Percentiles rank a stretch among this genome's conserved stretches.
phyloP scores from a whole-genome alignment of 2,797 vertebrate species.

The Rhinogobio ventralis region DNA sequence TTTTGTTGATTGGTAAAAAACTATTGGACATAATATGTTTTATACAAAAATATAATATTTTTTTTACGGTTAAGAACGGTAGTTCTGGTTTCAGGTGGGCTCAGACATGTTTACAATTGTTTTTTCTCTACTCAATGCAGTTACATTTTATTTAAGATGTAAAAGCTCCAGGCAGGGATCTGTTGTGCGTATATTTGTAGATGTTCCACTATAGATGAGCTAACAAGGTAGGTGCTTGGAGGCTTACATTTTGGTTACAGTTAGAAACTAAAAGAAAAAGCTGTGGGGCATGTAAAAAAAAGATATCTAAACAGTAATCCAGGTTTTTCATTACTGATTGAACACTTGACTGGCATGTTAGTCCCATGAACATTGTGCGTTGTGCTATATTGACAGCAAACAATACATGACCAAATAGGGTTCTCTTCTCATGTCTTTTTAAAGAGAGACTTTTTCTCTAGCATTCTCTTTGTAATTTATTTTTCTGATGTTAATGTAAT shows the following conservation, averaged over 20 bases:
- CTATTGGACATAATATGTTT: background rate
- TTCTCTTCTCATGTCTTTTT: background rate
- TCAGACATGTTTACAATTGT: background rate
- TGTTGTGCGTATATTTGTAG: background rate
- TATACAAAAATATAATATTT: background rate
- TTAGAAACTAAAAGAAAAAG: background rate
- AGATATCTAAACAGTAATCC: background rate
- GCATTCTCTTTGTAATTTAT: background rate
- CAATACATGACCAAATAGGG: background rate
- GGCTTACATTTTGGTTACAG: background rate
- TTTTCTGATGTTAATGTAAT: background rate
- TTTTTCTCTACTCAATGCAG: background rate
- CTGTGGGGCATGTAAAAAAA: background rate
- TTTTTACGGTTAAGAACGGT: background rate
- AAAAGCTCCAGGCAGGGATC: background rate
- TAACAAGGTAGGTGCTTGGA: background rate
- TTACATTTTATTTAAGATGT: background rate
- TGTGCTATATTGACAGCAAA: background rate
- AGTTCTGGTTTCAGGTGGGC: background rate
- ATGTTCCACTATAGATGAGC: background rate
- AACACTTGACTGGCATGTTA: background rate
- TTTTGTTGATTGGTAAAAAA: background rate
- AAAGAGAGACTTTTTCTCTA: background rate
- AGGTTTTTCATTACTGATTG: background rate
- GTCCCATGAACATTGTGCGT: background rate